Conservation (phyloP, 2,113 vertebrate genomes). For the Aix galericulata region DNA sequence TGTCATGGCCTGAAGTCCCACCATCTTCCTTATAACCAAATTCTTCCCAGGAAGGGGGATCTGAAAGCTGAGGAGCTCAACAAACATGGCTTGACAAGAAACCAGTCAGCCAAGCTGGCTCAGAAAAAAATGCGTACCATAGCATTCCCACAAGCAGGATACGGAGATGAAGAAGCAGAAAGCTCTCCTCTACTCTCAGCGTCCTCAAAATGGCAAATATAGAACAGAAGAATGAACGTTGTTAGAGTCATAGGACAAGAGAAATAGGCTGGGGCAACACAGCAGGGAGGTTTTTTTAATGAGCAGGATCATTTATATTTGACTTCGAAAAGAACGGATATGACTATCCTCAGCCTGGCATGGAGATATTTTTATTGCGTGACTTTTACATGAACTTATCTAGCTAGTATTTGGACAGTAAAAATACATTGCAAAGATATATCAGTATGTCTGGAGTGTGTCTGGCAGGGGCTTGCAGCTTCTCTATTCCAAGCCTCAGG, state of each 20-base stretch:
- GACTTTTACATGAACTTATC: constrained; percentile 61
- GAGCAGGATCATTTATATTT: constrained; percentile 67
- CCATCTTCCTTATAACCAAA: neutral
- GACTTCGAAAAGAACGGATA: constrained; percentile 35
- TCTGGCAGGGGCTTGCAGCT: constrained; percentile 49
- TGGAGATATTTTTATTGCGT: constrained; percentile 52
- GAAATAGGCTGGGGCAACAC: constrained; percentile 34
- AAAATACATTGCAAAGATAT: constrained; percentile 60
- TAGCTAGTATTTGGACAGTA: constrained; percentile 38
- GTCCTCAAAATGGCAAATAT: neutral
- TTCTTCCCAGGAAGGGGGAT: neutral
- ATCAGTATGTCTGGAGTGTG: neutral
- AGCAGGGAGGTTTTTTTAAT: constrained; percentile 54
- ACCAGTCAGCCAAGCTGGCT: neutral
- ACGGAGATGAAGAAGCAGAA: neutral
- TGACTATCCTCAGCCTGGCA: constrained; percentile 43
- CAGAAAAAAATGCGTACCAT: neutral
- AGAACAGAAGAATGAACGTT: constrained; percentile 13
- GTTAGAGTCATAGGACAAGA: neutral
- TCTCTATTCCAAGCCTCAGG: constrained; percentile 45
- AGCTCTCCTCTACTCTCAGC: neutral
- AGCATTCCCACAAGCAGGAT: neutral
- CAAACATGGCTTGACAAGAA: neutral
- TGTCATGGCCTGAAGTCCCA: neutral
- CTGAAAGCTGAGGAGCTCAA: neutral